phyloP scores from a whole-genome alignment of 2,888 invertebrate genomes.

The Aphodius sticticus region DNA sequence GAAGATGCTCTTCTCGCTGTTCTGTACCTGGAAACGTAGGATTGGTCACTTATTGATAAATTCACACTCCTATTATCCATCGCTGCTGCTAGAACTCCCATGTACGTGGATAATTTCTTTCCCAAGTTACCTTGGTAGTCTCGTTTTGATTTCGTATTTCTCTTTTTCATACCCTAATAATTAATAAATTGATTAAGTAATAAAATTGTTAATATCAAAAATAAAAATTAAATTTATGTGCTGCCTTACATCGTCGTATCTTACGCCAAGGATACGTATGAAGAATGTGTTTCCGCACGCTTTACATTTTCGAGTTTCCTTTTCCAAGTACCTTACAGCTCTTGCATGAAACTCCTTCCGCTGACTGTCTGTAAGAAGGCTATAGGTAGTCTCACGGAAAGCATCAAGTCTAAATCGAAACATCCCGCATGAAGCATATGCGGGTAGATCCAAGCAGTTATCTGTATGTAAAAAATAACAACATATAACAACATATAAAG shows the following conservation, averaged over 20 bases:
- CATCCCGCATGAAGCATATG: conserved; percentile 70
- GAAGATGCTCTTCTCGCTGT: conserved; percentile 17
- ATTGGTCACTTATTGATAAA: conserved; percentile 15
- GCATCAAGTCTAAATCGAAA: conserved; percentile 66
- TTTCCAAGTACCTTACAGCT: conserved; percentile 67
- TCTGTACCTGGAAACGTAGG: not conserved
- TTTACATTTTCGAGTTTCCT: conserved; percentile 65
- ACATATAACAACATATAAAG: not conserved
- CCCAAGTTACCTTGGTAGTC: not conserved
- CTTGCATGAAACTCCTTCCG: conserved; percentile 69
- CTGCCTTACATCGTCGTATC: conserved; percentile 51
- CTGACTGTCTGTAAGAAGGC: conserved; percentile 69
- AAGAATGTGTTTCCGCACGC: conserved; percentile 68
- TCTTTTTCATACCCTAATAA: conserved; percentile 33
- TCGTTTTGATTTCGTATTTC: conserved; percentile 18
- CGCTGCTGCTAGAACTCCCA: conserved; percentile 7
- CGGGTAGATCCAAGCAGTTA: conserved; percentile 63
- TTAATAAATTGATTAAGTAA: not conserved
- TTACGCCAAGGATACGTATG: conserved; percentile 59
- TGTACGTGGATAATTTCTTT: conserved; percentile 15
- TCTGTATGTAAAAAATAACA: conserved; percentile 58
- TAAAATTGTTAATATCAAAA: not conserved
- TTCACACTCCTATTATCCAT: conserved; percentile 13
- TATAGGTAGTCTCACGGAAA: conserved; percentile 69
- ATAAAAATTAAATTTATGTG: not conserved